A percentile compares a stretch with the other conserved stretches of the same genome.
These are phyloP conservation scores for Matsumurasca onukii DNA, from an alignment of 1,140 invertebrate genomes.

Conservation along the genomic window DNA sequence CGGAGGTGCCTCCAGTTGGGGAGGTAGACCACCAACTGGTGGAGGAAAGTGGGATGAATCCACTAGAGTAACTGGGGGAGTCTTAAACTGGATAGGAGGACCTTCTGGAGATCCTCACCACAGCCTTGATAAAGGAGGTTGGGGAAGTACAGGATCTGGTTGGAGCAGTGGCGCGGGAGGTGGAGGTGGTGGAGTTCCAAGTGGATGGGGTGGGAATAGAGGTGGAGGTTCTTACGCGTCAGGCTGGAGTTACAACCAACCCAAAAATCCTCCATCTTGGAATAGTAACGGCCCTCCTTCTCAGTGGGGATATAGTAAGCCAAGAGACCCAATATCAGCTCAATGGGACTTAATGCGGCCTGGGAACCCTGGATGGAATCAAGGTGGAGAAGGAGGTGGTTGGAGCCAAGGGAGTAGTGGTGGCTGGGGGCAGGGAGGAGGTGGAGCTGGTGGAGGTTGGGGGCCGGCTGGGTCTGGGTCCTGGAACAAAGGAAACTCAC, in stretches of 20 bases:
- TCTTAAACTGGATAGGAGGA: conserved; percentile 16
- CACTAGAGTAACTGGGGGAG: conserved; percentile 11
- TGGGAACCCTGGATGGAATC: conserved; percentile 7
- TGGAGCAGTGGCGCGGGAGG: not conserved
- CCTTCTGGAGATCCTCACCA: not conserved
- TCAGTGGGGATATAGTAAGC: conserved; percentile 19
- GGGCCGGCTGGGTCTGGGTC: not conserved
- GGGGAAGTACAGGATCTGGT: conserved; percentile 8
- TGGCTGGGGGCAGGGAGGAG: not conserved
- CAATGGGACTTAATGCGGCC: conserved; percentile 23
- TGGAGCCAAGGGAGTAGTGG: not conserved
- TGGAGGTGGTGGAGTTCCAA: not conserved
- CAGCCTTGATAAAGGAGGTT: conserved; percentile 14
- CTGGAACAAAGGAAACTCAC: too few relatives aligned
- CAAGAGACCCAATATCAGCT: conserved; percentile 22
- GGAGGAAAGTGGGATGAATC: conserved; percentile 27
- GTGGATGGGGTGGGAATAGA: not conserved
- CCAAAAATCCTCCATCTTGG: conserved; percentile 10
- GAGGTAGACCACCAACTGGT: not conserved
- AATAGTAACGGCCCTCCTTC: not conserved
- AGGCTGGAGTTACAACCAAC: conserved; percentile 23
- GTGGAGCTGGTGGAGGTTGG: not conserved
- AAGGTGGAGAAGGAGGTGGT: conserved; percentile 1
- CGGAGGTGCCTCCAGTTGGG: conserved; percentile 14
- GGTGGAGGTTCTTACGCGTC: conserved; percentile 12